A percentile compares a stretch with the other conserved stretches of the same genome.
These are phyloP conservation scores for Mesorhabditis belari DNA, from an alignment of 2,888 invertebrate genomes.

Conservation along the genomic window DNA sequence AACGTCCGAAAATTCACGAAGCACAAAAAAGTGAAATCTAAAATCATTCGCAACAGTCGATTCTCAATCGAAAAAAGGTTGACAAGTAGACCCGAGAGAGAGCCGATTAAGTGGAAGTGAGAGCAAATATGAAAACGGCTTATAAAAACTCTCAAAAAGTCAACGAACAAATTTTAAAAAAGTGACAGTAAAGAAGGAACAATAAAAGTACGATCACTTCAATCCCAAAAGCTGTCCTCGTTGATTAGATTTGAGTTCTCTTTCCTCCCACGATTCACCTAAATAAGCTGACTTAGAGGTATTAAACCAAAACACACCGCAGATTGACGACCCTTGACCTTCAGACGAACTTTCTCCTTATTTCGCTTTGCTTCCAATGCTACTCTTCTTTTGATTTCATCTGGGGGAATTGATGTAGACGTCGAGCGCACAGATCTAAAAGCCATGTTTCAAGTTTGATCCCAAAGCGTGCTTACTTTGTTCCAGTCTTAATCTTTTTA, in stretches of 20 bases:
- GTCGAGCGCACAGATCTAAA: slow-evolving; percentile 20
- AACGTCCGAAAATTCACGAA: too few species aligned
- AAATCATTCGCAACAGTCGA: too few species aligned
- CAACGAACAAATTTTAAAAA: not conserved
- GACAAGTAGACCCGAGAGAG: not conserved
- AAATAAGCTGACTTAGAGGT: not conserved
- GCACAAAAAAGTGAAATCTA: too few species aligned
- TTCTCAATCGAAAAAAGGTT: not conserved
- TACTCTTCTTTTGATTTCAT: slow-evolving; percentile 42
- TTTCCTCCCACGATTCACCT: slow-evolving; percentile 35
- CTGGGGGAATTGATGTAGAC: slow-evolving; percentile 37
- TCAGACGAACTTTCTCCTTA: slow-evolving; percentile 42
- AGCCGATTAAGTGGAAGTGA: not conserved
- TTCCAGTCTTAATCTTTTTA: not conserved
- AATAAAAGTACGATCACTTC: not conserved
- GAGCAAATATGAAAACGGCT: not conserved
- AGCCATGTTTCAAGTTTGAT: too few species aligned
- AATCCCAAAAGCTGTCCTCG: slow-evolving; percentile 49
- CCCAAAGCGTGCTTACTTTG: not conserved
- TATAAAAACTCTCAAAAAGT: not conserved
- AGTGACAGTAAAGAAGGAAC: not conserved
- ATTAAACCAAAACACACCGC: slow-evolving; percentile 22
- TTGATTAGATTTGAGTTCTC: slow-evolving; percentile 43
- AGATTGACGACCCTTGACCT: slow-evolving; percentile 48
- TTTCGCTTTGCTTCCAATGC: slow-evolving; percentile 33